These are phyloP conservation scores for Ceratina calcarata DNA, from an alignment of 1,140 invertebrate species.

Conservation along the genomic window DNA sequence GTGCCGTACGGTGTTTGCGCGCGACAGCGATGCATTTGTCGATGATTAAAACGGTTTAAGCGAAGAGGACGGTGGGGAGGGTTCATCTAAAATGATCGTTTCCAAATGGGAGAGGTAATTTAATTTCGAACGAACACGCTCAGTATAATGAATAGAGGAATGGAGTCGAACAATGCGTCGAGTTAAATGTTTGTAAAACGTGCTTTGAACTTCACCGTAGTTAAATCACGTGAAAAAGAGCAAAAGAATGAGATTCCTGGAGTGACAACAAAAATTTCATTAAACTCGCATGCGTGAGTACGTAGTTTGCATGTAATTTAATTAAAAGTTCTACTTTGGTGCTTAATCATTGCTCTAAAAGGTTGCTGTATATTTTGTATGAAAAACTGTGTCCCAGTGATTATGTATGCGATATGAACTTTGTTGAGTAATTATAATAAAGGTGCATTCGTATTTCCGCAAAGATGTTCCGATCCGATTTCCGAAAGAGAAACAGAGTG, in stretches of 20 bases:
- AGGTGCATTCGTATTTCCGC: no score
- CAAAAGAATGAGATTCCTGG: not conserved
- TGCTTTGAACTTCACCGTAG: no score
- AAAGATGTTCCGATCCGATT: not conserved
- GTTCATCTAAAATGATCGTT: constrained; percentile 8
- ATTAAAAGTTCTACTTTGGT: no score
- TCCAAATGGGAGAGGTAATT: constrained; percentile 15
- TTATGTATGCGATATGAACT: no score
- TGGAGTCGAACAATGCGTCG: not conserved
- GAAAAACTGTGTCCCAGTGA: no score
- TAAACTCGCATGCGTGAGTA: no score
- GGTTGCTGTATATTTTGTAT: no score
- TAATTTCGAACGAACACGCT: not conserved
- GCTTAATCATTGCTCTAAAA: no score
- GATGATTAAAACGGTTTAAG: constrained; percentile 4
- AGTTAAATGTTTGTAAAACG: not conserved
- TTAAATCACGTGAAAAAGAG: not conserved
- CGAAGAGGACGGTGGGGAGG: not conserved
- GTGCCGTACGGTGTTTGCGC: not conserved
- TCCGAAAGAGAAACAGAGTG: not conserved
- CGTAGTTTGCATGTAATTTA: no score
- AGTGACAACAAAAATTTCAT: no score
- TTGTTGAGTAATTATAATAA: no score
- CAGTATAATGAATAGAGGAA: not conserved
- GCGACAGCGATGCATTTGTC: not conserved